These are phyloP conservation scores for Pheucticus melanocephalus DNA, from an alignment of 2,113 vertebrate genomes.

Conservation along the genomic window DNA sequence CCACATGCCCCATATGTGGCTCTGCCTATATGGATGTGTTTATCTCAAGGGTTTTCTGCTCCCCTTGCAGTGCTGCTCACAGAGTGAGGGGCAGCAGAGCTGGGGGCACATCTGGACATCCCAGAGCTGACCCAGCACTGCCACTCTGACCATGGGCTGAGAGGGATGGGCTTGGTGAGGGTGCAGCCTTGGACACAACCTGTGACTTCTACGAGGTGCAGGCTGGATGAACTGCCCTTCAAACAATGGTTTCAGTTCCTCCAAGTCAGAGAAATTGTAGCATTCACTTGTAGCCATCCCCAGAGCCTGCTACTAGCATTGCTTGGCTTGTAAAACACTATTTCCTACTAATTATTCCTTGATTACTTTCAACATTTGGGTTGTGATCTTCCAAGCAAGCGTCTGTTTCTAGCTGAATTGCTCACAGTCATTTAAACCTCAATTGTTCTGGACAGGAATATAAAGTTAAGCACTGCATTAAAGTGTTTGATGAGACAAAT, in stretches of 20 bases:
- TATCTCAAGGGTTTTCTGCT: background rate
- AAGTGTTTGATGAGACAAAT: background rate
- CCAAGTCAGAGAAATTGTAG: background rate
- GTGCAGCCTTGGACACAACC: background rate
- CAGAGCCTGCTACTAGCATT: background rate
- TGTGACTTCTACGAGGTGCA: background rate
- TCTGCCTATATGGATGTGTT: fast-evolving
- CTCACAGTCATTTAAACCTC: background rate
- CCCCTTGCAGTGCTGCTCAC: background rate
- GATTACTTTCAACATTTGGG: background rate
- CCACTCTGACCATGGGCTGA: background rate
- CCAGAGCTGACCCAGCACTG: background rate
- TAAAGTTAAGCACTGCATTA: background rate
- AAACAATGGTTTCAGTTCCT: background rate
- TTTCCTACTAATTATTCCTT: background rate
- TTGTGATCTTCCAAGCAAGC: background rate
- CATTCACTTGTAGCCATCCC: background rate
- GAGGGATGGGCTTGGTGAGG: background rate
- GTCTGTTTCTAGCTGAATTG: background rate
- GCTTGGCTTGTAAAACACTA: background rate
- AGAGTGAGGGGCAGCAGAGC: background rate
- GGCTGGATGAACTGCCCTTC: background rate
- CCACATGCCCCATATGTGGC: too few relatives aligned
- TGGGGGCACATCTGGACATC: background rate
- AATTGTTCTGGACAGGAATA: background rate